Base-by-base conservation (phyloP, 2,113 vertebrate species). In the Lota lota region DNA sequence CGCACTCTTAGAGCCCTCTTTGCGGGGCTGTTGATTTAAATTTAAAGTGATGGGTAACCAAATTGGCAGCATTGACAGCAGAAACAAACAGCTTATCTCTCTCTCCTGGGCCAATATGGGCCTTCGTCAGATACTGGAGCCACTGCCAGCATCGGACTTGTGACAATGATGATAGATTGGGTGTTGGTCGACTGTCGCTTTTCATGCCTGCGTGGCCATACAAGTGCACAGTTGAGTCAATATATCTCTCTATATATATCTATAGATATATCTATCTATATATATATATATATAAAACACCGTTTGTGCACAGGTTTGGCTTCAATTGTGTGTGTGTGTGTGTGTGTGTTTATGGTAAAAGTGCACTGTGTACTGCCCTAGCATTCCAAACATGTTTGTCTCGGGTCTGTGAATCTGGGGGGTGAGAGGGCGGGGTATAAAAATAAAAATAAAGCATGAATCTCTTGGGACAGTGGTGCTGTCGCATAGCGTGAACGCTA, bases 31-130 rank as follows among this genome's bases (percentile, higher is more conserved):
- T 89, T 90, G 86, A 89, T 89, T 88, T 89, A 85, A 90, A 90
- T 88, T 88, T 90, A 83, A 87, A 87, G 86, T 88, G 87, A 88
- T 88, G 80, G 83, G 82, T 85, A 87, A 86, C 84, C 80, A 90
- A 88, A 88, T 88, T 88, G 86, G 86, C 87, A 88, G 75, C 84
- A 88, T 86, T 88, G 87, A 89, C 85, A 88, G 80, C 87, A 88
- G 83, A 88, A 88, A 90, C 87, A 88, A 89, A 90, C 87, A 88
- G 86, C 86, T 87, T 87, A 86, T 90, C 86, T 86, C 79, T 79
- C 85, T 85, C 88, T 89, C 82, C 78, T 79, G 83, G 85, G 86
- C 88, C 86, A 87, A 75, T 84, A 76, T 69, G 82, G 87, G 87
- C 87, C 86, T 87, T 84, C 79, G 87, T 83, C 82, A 82, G 87